Conservation (phyloP, 2,888 invertebrate genomes). For the Watsonalla binaria region DNA sequence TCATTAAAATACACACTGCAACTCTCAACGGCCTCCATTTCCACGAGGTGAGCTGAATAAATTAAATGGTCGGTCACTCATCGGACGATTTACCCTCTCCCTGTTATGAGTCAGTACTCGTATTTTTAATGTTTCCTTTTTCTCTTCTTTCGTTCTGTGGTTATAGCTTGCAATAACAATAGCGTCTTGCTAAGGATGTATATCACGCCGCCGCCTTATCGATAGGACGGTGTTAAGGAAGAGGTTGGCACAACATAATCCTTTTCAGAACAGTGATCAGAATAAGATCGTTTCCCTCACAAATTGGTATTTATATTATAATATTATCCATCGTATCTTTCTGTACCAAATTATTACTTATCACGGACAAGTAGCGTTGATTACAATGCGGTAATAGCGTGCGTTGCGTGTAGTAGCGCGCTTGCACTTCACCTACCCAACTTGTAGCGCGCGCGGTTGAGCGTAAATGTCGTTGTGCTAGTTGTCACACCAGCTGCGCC, state of each 20-base stretch:
- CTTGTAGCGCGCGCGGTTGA: slow-evolving; percentile 10
- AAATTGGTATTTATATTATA: too few relatives aligned
- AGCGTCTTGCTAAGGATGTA: too few relatives aligned
- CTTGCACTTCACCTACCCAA: slow-evolving; percentile 14
- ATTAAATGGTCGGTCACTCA: not conserved
- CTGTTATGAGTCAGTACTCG: not conserved
- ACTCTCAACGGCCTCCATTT: not conserved
- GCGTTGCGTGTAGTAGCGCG: slow-evolving; percentile 14
- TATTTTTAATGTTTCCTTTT: too few relatives aligned
- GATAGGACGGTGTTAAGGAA: too few relatives aligned
- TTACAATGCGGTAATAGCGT: slow-evolving; percentile 11
- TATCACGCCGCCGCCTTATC: too few relatives aligned
- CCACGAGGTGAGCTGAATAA: not conserved
- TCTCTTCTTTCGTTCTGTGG: too few relatives aligned
- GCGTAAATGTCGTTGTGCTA: slow-evolving; percentile 28
- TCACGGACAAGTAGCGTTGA: not conserved
- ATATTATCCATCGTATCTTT: too few relatives aligned
- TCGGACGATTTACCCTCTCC: not conserved
- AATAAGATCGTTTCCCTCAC: too few relatives aligned
- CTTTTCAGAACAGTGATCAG: too few relatives aligned
- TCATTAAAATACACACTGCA: not conserved
- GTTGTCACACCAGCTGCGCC: slow-evolving; percentile 23
- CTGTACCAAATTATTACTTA: too few relatives aligned
- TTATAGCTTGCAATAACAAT: too few relatives aligned
- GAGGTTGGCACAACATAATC: too few relatives aligned